Base-by-base conservation (phyloP, 2,113 vertebrate genomes). In the Xenopus laevis region DNA sequence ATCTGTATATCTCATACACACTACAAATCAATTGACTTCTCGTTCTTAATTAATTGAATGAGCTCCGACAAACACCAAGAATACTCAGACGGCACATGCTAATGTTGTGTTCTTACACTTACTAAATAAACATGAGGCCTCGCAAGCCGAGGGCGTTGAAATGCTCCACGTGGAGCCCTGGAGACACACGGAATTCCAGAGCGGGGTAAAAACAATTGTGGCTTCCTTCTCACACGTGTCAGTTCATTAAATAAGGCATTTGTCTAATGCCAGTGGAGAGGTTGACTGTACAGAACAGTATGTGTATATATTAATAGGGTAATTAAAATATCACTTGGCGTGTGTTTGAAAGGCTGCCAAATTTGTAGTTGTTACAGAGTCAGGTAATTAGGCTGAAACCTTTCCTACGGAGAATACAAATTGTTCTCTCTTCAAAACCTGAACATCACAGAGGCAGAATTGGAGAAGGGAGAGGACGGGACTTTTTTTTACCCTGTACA, bases 241-340 rank as follows among this genome's bases (percentile, higher is more conserved):
- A 11, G 82, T n/a, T 2, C 45, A n/a, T 0, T 69, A 82, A 83
- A 79, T 68, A 63, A 17, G 4, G 58, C 2, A 40, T 12, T 40
- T 58, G 67, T 46, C 58, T 30, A 17, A 47, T 53, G 64, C 61
- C 23, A 21, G 18, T 17, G 72, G 82, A 81, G 83, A 81, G 76
- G 79, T 82, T 84, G 13, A 0, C 75, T 8, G 70, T 5, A 76
- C 81, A 60, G 74, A 78, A 77, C 81, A 74, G 83, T 60, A 16
- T 50, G 4, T 47, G 72, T 40, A 40, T 47, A 64, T 64, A 80
- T 83, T 81, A 73, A 81, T 18, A 33, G 47, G 68, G 79, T 86
- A 86, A 89, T 89, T 89, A 88, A 87, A 87, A 84, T 87, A 86
- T 85, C 83, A 83, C 79, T 82, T 83, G 81, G 30, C 0, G 66